phyloP scores from a whole-genome alignment of 2,888 invertebrate species.

The Pseudococcus longispinus region DNA sequence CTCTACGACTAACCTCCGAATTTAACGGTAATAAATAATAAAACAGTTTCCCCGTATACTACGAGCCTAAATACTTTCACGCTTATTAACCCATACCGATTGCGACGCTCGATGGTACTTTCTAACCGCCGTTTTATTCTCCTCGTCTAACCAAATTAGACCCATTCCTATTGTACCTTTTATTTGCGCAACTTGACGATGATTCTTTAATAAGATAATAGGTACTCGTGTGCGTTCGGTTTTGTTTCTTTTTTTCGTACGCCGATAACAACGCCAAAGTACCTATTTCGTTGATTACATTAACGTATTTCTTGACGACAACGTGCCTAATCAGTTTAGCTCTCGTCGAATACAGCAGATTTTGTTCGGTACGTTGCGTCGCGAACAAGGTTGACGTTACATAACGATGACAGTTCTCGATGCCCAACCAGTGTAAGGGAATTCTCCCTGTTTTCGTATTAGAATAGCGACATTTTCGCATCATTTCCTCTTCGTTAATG shows the following conservation, averaged over 20 bases:
- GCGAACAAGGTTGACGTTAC: background rate
- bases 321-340: background rate
- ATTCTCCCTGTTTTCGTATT: background rate
- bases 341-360: background rate
- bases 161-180: background rate
- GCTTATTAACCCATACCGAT: conserved; percentile 49
- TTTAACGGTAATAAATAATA: conserved; percentile 54
- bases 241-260: background rate
- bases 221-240: background rate
- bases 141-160: background rate
- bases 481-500: background rate
- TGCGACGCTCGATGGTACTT: background rate
- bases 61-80: conserved; percentile 40
- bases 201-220: background rate
- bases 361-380: no score
- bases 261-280: no score
- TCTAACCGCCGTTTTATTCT: conserved; percentile 30
- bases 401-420: background rate
- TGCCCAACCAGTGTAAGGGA: background rate
- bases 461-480: background rate
- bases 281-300: background rate
- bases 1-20: conserved; percentile 38
- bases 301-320: background rate
- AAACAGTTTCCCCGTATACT: conserved; percentile 43
- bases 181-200: conserved; percentile 32